Conservation (phyloP, 2,113 vertebrate genomes). For the Dendrocopos noguchii region DNA sequence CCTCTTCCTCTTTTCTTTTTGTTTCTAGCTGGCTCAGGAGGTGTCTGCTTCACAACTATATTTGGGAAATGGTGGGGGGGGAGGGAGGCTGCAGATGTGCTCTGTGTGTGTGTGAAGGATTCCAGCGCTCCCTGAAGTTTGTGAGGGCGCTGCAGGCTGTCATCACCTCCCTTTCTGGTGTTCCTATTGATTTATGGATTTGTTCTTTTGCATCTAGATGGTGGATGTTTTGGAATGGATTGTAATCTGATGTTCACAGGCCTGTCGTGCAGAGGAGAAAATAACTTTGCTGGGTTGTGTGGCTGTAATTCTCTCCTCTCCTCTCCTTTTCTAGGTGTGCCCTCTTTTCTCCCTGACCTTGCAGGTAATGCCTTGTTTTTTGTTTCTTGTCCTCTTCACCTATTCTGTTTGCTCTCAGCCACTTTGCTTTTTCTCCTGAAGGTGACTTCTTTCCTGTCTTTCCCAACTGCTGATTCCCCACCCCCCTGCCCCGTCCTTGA, state of each 20-base stretch:
- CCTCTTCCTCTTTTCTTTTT: neutral
- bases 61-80: neutral
- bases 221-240: neutral
- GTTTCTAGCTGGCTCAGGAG: neutral
- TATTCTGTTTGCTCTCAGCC: neutral
- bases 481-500: fast-evolving
- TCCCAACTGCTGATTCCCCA: neutral
- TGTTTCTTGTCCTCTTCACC: neutral
- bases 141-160: neutral
- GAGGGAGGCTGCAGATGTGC: neutral
- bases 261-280: neutral
- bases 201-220: neutral
- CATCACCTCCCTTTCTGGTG: neutral
- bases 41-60: neutral
- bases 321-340: constrained; percentile 24
- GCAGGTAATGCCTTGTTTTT: neutral
- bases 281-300: neutral
- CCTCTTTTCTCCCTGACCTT: constrained; percentile 9
- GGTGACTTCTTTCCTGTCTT: neutral
- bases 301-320: neutral
- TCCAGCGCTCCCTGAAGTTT: neutral
- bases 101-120: neutral
- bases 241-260: neutral
- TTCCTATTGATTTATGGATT: neutral
- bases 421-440: neutral